A percentile compares a stretch with the other conserved stretches of the same genome.
Evolutionary conservation across 2,797 vertebrate genomes (phyloP).

Genomic region (Rhinella marina): DNA sequence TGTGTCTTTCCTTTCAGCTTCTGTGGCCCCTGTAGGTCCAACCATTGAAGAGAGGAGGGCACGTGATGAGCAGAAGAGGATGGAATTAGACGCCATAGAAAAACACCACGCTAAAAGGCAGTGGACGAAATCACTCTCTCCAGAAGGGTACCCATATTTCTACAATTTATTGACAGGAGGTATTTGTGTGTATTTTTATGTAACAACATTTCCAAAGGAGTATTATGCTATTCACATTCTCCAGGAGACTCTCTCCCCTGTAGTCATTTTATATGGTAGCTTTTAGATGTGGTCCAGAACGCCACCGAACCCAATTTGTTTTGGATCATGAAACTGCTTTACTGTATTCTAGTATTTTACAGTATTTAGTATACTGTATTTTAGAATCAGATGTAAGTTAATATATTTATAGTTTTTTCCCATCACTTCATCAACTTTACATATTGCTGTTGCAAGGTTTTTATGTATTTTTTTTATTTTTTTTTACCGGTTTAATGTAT

Average conservation of each 20-base stretch:
- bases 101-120: conserved; percentile 64
- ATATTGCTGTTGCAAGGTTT: neutral
- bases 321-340: neutral
- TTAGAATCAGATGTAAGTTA: neutral
- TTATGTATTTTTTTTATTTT: too few species aligned
- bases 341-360: neutral
- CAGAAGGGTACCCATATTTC: conserved; percentile 85
- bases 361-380: too few species aligned
- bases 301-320: neutral
- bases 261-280: neutral
- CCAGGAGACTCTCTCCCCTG: neutral
- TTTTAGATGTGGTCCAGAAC: neutral
- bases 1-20: neutral
- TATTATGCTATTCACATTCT: neutral
- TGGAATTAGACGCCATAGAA: conserved; percentile 66
- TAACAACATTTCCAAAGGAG: neutral
- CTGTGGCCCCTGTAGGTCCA: conserved; percentile 65
- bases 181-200: conserved; percentile 64
- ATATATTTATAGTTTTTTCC: neutral
- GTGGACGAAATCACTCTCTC: conserved; percentile 84
- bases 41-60: conserved; percentile 63
- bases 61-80: conserved; percentile 69
- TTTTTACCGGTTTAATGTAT: neutral
- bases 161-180: conserved; percentile 90
- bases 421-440: neutral